Evolutionary conservation across 2,888 invertebrate species (phyloP).

Genomic region (Philereme vetulata): DNA sequence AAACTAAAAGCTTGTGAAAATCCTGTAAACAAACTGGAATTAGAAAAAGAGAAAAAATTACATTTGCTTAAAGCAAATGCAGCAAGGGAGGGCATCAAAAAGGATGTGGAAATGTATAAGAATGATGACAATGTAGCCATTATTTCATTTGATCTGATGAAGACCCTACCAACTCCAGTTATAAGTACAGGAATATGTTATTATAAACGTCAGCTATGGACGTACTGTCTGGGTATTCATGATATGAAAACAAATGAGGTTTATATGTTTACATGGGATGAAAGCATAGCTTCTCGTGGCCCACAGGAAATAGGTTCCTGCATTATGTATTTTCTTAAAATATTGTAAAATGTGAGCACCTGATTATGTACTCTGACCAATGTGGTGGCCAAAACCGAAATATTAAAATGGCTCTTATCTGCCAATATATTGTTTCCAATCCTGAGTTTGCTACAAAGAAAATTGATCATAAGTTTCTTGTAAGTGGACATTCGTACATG

Average conservation of each 20-base stretch:
- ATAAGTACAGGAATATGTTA: conserved; percentile 40
- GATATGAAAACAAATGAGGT: conserved; percentile 35
- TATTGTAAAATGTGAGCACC: conserved; percentile 29
- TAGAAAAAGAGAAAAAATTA: conserved; percentile 9
- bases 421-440: conserved; percentile 35
- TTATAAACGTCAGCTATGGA: conserved; percentile 45
- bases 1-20: conserved; percentile 15
- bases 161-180: conserved; percentile 44
- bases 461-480: conserved; percentile 22
- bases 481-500: no score
- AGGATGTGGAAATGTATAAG: not conserved
- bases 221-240: conserved; percentile 42
- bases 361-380: conserved; percentile 2
- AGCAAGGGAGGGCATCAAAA: not conserved
- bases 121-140: not conserved
- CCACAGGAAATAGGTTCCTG: conserved; percentile 43
- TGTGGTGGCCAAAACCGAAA: conserved; percentile 10
- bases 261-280: conserved; percentile 43
- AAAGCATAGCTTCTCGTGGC: conserved; percentile 40
- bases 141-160: conserved; percentile 43
- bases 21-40: conserved; percentile 1
- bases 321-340: conserved; percentile 27
- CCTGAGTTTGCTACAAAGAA: conserved; percentile 32
- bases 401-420: conserved; percentile 36
- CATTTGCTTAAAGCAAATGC: conserved; percentile 1